phyloP scores from a whole-genome alignment of 2,888 invertebrate species.

The Sinopyrophorus schimmeli region DNA sequence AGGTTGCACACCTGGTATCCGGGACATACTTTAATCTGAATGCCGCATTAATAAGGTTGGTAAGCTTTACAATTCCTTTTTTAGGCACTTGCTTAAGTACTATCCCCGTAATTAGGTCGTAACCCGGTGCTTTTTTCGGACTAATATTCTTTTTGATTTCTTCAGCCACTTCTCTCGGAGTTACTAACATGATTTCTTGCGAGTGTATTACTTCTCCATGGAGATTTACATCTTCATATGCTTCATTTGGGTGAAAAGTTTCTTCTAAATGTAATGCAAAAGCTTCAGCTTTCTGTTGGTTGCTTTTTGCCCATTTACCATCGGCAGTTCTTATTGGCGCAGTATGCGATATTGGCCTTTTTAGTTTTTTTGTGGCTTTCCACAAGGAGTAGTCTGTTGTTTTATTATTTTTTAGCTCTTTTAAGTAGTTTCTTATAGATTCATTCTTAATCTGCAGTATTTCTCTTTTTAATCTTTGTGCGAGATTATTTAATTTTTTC shows the following conservation, averaged over 20 bases:
- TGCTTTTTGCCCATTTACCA: slow-evolving; percentile 8
- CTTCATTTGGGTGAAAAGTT: slow-evolving; percentile 10
- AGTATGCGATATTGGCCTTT: not conserved
- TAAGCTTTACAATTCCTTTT: slow-evolving; percentile 8
- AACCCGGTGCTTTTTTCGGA: slow-evolving; percentile 5
- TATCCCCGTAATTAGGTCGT: slow-evolving; percentile 11
- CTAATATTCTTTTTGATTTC: slow-evolving; percentile 15
- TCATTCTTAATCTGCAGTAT: slow-evolving; percentile 5
- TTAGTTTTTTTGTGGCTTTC: slow-evolving; percentile 7
- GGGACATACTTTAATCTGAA: slow-evolving; percentile 2
- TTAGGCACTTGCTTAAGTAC: slow-evolving; percentile 7
- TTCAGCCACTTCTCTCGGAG: slow-evolving; percentile 11
- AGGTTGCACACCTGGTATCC: no score
- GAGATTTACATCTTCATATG: not conserved
- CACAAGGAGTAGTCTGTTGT: slow-evolving; percentile 5
- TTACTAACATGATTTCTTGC: not conserved
- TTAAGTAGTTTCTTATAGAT: slow-evolving; percentile 8
- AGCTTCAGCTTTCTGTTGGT: slow-evolving; percentile 7
- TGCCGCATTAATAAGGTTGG: slow-evolving; percentile 6
- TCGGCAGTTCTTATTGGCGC: slow-evolving; percentile 6
- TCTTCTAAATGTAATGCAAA: slow-evolving; percentile 4
- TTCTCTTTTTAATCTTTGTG: slow-evolving; percentile 15
- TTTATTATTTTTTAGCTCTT: slow-evolving; percentile 11
- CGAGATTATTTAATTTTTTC: slow-evolving; percentile 23
- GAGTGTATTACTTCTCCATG: slow-evolving; percentile 1